phyloP scores from a whole-genome alignment of 2,797 vertebrate genomes.

The Loris lydekkerianus region DNA sequence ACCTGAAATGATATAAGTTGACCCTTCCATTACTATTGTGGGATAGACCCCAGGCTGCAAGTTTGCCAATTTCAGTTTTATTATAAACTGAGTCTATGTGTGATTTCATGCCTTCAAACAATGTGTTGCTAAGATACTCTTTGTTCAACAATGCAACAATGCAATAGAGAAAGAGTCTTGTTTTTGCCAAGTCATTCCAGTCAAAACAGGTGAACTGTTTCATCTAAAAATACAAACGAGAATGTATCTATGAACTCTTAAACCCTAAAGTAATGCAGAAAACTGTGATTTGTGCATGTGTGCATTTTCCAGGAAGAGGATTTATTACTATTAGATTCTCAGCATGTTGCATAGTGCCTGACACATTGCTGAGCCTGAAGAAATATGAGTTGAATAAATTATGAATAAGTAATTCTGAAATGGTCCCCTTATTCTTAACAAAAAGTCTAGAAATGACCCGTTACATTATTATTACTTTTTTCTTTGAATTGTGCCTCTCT shows the following conservation, averaged over 20 bases:
- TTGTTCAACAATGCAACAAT: conserved; percentile 55
- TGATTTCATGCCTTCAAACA: conserved; percentile 55
- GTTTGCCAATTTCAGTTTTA: conserved; percentile 20
- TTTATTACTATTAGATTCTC: conserved; percentile 35
- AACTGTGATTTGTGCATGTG: not conserved
- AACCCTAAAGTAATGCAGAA: conserved; percentile 44
- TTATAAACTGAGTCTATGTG: not conserved
- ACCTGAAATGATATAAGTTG: not conserved
- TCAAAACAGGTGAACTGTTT: conserved; percentile 51
- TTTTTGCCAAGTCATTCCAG: conserved; percentile 59
- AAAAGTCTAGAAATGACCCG: not conserved
- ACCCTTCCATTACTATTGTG: not conserved
- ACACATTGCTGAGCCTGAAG: not conserved
- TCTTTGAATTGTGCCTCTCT: not conserved
- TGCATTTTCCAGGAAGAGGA: not conserved
- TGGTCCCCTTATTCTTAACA: not conserved
- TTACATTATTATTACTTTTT: not conserved
- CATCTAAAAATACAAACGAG: conserved; percentile 40
- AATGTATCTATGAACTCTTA: conserved; percentile 53
- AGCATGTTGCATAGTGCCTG: not conserved
- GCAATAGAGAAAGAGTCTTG: conserved; percentile 35
- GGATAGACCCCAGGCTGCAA: not conserved
- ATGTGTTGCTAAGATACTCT: conserved; percentile 62
- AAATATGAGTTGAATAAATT: conserved; percentile 30
- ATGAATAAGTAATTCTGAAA: conserved; percentile 12